These are phyloP conservation scores for Porites lobata DNA, from an alignment of 92 coral and sea anemone genomes.

Conservation along the genomic window DNA sequence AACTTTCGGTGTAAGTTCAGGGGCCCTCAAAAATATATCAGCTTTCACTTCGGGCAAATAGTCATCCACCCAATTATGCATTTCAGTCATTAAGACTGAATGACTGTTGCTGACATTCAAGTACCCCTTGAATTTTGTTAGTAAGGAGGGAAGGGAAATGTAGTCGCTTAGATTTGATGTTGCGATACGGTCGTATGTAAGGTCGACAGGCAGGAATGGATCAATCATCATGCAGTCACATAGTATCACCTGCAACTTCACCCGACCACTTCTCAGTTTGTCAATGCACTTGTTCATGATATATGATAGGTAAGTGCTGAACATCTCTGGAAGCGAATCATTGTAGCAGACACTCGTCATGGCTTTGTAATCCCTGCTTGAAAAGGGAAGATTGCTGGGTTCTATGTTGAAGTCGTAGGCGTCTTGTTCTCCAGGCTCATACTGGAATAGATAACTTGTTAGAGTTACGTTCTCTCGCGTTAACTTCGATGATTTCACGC, in stretches of 20 bases:
- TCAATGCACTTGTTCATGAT: conserved; percentile 8
- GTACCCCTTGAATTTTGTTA: neutral
- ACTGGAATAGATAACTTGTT: neutral
- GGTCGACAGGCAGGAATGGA: conserved; percentile 13
- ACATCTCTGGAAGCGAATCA: conserved; percentile 18
- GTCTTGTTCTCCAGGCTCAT: neutral
- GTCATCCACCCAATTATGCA: conserved; percentile 24
- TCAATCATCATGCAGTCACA: conserved; percentile 47
- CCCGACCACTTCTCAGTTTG: neutral
- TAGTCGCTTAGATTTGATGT: conserved; percentile 55
- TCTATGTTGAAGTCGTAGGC: neutral
- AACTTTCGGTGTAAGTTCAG: neutral
- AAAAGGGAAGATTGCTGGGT: neutral
- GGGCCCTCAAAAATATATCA: neutral
- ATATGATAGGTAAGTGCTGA: neutral
- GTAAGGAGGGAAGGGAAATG: conserved; percentile 17
- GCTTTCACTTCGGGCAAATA: neutral
- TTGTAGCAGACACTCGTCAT: neutral
- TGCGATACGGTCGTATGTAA: conserved; percentile 49
- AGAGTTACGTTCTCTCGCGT: neutral
- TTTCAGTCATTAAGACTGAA: conserved; percentile 53
- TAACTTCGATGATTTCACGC: neutral
- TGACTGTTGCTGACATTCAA: conserved; percentile 23
- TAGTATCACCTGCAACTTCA: neutral
- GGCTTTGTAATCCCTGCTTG: conserved; percentile 8